phyloP scores from a whole-genome alignment of 2,113 vertebrate species.

The Marcusenius ussheri region DNA sequence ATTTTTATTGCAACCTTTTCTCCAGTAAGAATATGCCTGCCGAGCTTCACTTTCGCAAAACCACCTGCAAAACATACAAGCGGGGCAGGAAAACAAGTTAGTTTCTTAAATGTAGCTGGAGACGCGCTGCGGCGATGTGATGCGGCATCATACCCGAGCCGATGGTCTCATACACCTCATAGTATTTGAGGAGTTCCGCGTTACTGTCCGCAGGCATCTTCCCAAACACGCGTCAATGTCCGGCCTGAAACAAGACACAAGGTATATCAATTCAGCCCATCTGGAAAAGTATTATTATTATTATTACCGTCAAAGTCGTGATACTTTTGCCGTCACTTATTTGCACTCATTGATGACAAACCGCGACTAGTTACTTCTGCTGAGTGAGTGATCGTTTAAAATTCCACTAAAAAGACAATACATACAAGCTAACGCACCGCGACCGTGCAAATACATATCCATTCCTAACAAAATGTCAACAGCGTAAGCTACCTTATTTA shows the following conservation, averaged over 20 bases:
- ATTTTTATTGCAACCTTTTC: slow-evolving; percentile 94
- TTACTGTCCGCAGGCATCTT: slow-evolving; percentile 59
- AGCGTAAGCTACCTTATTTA: not conserved
- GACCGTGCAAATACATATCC: not conserved
- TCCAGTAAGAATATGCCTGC: slow-evolving; percentile 74
- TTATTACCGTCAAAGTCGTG: not conserved
- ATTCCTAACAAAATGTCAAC: not conserved
- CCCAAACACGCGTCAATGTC: slow-evolving; percentile 1
- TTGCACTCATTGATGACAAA: not conserved
- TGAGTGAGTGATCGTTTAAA: not conserved
- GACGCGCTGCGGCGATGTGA: not conserved
- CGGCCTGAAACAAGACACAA: not conserved
- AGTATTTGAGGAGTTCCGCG: slow-evolving; percentile 57
- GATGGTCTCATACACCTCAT: slow-evolving; percentile 65
- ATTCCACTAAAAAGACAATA: not conserved
- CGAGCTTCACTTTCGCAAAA: slow-evolving; percentile 93
- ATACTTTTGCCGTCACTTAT: not conserved
- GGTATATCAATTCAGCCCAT: not conserved
- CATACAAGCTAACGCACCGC: not conserved
- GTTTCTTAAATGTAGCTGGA: not conserved
- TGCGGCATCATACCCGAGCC: slow-evolving; percentile 54
- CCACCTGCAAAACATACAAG: slow-evolving; percentile 62
- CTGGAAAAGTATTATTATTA: not conserved
- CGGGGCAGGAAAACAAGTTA: not conserved
- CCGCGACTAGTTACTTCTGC: not conserved